Evolutionary conservation across 2,113 vertebrate species (phyloP), one percentile per base, ranked within the genome.

Genomic region (Leucopternis melanops): DNA sequence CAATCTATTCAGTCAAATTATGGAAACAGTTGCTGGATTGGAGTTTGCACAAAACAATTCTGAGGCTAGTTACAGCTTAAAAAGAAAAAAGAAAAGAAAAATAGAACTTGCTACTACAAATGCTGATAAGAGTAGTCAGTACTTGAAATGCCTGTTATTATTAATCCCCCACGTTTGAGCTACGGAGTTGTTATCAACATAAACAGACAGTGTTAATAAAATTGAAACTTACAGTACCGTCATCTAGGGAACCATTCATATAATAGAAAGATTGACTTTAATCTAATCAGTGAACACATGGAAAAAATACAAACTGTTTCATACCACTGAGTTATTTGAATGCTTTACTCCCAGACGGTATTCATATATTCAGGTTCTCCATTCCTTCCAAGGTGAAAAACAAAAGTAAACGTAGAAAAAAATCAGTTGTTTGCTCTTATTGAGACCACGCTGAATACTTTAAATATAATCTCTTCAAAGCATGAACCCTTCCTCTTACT

Each of bases 151-250:
- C 32, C 74, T 95, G 26, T 36, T 97, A 36, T 65, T 97, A 97
- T 94, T 95, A 95, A 95, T 96, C 59, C 67, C 27, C 22, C 8
- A 90, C n/a, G 52, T 86, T 75, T 81, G 63, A 83, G 52, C 50
- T 91, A 84, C 73, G 16, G 44, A 92, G 78, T 72, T n/a, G 20
- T 95, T 96, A 95, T 94, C 84, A 81, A 92, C 71, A 97, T 89
- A 75, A 97, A 89, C 8, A 95, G 62, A 80, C 49, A 87, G 40
- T 96, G 84, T 95, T 94, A 98, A 96, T 95, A 91, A 94, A 95
- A 97, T 82, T 88, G 81, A 94, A 97, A 91, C 63, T 95, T 95
- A 69, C n/a, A 78, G 54, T 80, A 73, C 29, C 16, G 7, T 95
- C 91, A 94, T 92, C 80, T 95, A 81, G 88, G 83, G 81, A 97